Evolutionary conservation across 2,888 invertebrate species (phyloP).

Genomic region (Asteroscopus sphinx): DNA sequence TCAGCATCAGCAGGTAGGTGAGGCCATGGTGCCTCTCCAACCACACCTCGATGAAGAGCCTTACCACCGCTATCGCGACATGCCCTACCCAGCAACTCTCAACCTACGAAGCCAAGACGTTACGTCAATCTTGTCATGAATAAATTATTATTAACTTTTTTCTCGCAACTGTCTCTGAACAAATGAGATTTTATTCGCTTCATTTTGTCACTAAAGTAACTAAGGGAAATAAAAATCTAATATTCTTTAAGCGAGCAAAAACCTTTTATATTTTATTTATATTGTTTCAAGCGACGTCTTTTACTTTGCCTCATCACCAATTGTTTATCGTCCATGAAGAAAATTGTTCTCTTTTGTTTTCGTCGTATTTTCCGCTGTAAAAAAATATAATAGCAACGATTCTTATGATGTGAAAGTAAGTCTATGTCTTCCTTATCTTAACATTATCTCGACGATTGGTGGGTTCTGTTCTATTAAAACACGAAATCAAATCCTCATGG

Average conservation of each 20-base stretch:
- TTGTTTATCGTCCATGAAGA: constrained; percentile 28
- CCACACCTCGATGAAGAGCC: too few species aligned
- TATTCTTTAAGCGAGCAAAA: constrained; percentile 15
- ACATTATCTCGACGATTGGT: too few species aligned
- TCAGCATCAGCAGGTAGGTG: too few species aligned
- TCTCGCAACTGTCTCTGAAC: constrained; percentile 10
- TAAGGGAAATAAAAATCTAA: constrained; percentile 34
- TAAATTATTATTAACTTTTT: constrained; percentile 39
- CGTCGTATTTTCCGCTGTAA: constrained; percentile 8
- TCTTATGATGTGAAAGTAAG: neutral
- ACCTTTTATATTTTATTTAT: constrained; percentile 31
- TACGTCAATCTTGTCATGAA: neutral
- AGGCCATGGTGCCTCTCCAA: too few species aligned
- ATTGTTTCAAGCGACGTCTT: constrained; percentile 12
- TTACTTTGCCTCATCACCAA: constrained; percentile 24
- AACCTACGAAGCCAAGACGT: too few species aligned
- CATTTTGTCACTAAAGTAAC: constrained; percentile 24
- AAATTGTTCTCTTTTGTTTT: constrained; percentile 26
- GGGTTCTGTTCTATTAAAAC: too few species aligned
- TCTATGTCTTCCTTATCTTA: too few species aligned
- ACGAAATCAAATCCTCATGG: too few species aligned
- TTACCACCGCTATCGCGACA: too few species aligned
- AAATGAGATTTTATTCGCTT: constrained; percentile 30
- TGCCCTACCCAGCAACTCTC: too few species aligned
- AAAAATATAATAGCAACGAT: neutral